A percentile compares a stretch with the other conserved stretches of the same genome.
phyloP scores from a whole-genome alignment of 2,888 invertebrate species.

The Quadroppia sp. region DNA sequence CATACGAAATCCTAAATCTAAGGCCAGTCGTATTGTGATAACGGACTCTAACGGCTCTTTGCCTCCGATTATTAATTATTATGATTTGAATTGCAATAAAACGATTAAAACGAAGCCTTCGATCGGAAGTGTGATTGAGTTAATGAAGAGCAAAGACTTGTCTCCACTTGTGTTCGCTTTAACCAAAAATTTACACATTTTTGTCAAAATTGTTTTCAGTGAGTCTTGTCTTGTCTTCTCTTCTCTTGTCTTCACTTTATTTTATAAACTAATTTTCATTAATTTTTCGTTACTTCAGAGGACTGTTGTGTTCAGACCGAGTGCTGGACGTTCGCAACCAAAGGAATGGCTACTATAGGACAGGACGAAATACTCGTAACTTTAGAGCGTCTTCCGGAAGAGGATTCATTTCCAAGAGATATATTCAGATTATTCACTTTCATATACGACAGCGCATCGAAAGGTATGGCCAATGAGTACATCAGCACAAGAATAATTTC shows the following conservation, averaged over 20 bases:
- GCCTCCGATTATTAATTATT: constrained; percentile 50
- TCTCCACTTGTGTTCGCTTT: constrained; percentile 67
- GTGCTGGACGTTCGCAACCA: constrained; percentile 69
- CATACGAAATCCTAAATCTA: constrained; percentile 17
- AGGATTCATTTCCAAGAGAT: constrained; percentile 64
- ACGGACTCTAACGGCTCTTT: constrained; percentile 51
- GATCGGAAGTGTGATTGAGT: constrained; percentile 34
- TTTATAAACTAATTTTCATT: constrained; percentile 25
- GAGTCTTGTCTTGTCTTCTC: constrained; percentile 55
- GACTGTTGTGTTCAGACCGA: constrained; percentile 65
- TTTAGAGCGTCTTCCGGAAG: constrained; percentile 63
- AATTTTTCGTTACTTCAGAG: constrained; percentile 19
- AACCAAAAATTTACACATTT: constrained; percentile 68
- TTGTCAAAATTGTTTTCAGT: constrained; percentile 70
- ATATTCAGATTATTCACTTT: constrained; percentile 69
- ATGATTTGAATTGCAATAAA: constrained; percentile 29
- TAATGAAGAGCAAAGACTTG: constrained; percentile 52
- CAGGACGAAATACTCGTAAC: constrained; percentile 76
- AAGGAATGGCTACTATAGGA: constrained; percentile 71
- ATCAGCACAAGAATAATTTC: too few relatives aligned
- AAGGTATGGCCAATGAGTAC: too few relatives aligned
- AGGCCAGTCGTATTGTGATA: constrained; percentile 44
- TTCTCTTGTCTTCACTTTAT: too few relatives aligned
- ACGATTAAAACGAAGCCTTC: constrained; percentile 31
- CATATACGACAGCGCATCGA: constrained; percentile 61